A percentile compares a stretch with the other conserved stretches of the same genome.
Evolutionary conservation across 2,113 vertebrate genomes (phyloP).

Genomic region (Cichladusa arquata): DNA sequence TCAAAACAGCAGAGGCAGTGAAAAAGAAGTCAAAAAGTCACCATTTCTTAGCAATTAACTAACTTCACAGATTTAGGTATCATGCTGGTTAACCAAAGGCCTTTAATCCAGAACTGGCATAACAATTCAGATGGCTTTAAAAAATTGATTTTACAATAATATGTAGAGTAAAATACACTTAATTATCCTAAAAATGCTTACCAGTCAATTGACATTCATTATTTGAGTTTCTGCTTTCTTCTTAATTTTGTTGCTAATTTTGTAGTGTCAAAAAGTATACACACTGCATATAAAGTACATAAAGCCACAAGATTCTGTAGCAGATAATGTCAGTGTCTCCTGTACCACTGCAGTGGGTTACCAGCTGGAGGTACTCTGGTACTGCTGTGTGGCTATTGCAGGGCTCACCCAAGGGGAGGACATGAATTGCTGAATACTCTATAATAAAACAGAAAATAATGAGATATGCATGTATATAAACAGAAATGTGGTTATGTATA

Average conservation of each 20-base stretch:
- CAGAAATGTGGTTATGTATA: not conserved
- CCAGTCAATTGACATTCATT: constrained; percentile 23
- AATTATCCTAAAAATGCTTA: constrained; percentile 55
- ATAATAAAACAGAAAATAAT: constrained; percentile 38
- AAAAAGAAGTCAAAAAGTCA: not conserved
- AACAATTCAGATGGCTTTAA: not conserved
- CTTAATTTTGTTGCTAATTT: constrained; percentile 42
- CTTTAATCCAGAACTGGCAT: not conserved
- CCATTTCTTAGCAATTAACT: not conserved
- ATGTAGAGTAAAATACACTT: constrained; percentile 38
- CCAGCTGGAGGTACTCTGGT: constrained; percentile 53
- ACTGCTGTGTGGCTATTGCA: constrained; percentile 14
- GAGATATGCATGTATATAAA: not conserved
- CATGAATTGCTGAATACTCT: constrained; percentile 41
- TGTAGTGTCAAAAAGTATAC: not conserved
- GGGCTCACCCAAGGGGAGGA: constrained; percentile 47
- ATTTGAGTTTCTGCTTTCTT: constrained; percentile 29
- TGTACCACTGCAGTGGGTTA: constrained; percentile 39
- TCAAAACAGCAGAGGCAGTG: not conserved
- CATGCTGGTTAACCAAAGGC: not conserved
- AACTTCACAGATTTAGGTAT: not conserved
- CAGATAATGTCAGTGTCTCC: constrained; percentile 62
- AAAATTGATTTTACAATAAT: constrained; percentile 56
- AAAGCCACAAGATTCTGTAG: not conserved
- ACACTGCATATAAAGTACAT: not conserved